Evolutionary conservation across 2,797 vertebrate genomes (phyloP).

Genomic region (Bovichtus variegatus): DNA sequence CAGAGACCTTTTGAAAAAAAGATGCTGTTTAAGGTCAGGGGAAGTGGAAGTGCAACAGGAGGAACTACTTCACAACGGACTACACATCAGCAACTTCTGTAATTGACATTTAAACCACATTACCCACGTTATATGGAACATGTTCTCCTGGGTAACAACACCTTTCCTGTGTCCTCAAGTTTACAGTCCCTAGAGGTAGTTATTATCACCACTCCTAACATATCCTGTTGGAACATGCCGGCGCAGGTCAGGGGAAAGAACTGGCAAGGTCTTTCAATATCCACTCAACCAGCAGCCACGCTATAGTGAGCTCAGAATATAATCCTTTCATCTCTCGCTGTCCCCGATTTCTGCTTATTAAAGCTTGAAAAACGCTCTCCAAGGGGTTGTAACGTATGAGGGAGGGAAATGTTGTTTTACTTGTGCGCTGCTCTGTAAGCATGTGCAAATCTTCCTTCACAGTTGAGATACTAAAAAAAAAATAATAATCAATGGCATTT

Average conservation of each 20-base stretch:
- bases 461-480: neutral
- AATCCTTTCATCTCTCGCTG: constrained; percentile 46
- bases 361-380: constrained; percentile 16
- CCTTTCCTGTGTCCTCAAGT: constrained; percentile 24
- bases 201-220: constrained; percentile 42
- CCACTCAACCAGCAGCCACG: constrained; percentile 46
- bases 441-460: constrained; percentile 48
- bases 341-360: constrained; percentile 24
- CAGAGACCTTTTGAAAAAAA: neutral
- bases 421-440: constrained; percentile 41
- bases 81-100: neutral
- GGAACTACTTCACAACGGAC: neutral
- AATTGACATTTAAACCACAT: constrained; percentile 1
- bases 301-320: constrained; percentile 38
- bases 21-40: neutral
- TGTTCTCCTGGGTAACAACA: constrained; percentile 24
- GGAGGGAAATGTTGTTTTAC: constrained; percentile 4
- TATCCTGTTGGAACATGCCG: constrained; percentile 46
- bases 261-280: constrained; percentile 38
- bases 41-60: constrained; percentile 27
- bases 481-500: constrained; percentile 59
- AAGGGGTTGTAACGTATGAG: constrained; percentile 2
- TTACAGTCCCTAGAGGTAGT: constrained; percentile 47
- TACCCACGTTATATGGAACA: constrained; percentile 9
- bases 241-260: constrained; percentile 34